Evolutionary conservation across 2,797 vertebrate species (phyloP).

Genomic region (Sparidentex hasta): DNA sequence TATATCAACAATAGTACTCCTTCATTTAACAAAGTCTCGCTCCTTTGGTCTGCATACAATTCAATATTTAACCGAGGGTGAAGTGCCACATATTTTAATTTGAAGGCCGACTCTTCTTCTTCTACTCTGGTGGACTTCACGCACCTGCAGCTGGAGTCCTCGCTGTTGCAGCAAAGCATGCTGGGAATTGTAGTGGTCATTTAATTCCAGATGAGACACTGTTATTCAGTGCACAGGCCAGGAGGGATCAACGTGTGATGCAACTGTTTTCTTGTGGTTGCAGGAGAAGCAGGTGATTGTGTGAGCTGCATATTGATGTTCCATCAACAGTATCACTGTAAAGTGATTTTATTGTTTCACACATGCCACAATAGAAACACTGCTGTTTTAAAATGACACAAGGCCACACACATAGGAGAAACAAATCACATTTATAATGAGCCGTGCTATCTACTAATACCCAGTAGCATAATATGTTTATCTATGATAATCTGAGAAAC

Average conservation of each 20-base stretch:
- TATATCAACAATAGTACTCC: fast-evolving
- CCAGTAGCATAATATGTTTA: background rate
- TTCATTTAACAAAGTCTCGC: fast-evolving
- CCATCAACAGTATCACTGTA: background rate
- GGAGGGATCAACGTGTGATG: background rate
- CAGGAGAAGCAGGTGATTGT: background rate
- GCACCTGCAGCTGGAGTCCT: background rate
- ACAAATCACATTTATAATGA: conserved; percentile 18
- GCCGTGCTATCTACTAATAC: conserved; percentile 27
- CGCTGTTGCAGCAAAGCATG: background rate
- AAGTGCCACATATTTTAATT: conserved; percentile 11
- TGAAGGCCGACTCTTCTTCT: conserved; percentile 18
- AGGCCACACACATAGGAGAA: conserved; percentile 3
- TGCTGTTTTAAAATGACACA: conserved; percentile 30
- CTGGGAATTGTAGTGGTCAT: conserved; percentile 51
- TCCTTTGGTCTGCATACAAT: background rate
- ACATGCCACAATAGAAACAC: conserved; percentile 14
- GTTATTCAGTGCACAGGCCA: background rate
- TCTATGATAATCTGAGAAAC: background rate
- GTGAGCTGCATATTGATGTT: background rate
- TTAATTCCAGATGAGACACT: background rate
- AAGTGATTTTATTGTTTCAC: background rate
- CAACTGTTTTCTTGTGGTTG: background rate
- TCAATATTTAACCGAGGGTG: background rate
- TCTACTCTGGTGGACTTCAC: background rate